Evolutionary conservation across 2,113 vertebrate genomes (phyloP), one percentile per base, ranked within the genome.

Genomic region (Guaruba guarouba): DNA sequence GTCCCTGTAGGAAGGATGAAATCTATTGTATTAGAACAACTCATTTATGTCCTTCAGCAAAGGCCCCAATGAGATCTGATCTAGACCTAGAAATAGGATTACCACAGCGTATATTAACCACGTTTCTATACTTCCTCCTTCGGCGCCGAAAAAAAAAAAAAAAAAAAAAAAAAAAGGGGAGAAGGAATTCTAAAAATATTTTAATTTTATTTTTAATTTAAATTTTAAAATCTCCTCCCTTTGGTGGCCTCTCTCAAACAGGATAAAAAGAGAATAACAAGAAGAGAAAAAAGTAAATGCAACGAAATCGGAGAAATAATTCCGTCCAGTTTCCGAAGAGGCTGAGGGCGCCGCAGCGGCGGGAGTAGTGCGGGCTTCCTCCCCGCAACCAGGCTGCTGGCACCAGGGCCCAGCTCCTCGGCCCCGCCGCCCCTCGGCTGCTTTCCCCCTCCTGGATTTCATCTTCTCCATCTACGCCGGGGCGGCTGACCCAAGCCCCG

Each of bases 11-110:
- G 98, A 98, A 98, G 98, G 98, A 97, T 97, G 97, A 92, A 86
- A 92, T 98, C 98, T 98, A 98, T 98, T 98, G 98, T 98, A 97
- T 97, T 97, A 95, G 96, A 98, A 98, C 98, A 98, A 97, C 98
- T 98, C 98, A 98, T 98, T 98, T 98, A 98, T 98, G 98, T 98
- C 98, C 98, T 97, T 94, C 97, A 97, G 97, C 97, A 97, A 97
- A 98, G 97, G 98, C 98, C 98, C 97, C 97, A 95, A 97, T 80
- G 97, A 97, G 97, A 98, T 98, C 97, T 98, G 97, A 98, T 98
- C 98, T 98, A 97, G 97, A 97, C 98, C 95, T 97, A 92, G 95
- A 98, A 98, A 98, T 98, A 98, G 98, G 98, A 98, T 98, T 98
- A 98, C 95, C 98, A 97, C 97, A 96, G 84, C 90, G 97, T 97